phyloP scores from a whole-genome alignment of 2,888 invertebrate species.

The Neuroscelio doddi region DNA sequence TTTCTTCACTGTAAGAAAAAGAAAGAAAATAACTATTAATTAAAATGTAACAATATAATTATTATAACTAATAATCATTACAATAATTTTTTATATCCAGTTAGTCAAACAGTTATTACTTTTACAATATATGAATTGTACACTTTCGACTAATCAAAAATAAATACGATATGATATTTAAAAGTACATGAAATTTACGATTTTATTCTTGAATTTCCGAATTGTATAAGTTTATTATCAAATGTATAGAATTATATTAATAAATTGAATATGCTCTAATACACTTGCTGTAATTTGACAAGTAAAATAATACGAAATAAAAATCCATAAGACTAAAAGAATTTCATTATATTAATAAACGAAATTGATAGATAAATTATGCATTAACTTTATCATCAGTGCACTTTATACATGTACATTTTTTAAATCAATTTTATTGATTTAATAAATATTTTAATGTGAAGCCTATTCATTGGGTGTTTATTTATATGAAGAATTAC shows the following conservation, averaged over 20 bases:
- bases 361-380: not conserved
- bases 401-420: too few species aligned
- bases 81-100: too few species aligned
- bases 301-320: not conserved
- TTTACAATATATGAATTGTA: too few species aligned
- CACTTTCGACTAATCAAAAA: too few species aligned
- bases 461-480: not conserved
- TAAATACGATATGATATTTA: too few species aligned
- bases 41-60: not conserved
- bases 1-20: slow-evolving; percentile 90
- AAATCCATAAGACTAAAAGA: not conserved
- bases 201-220: too few species aligned
- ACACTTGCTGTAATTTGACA: slow-evolving; percentile 9
- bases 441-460: too few species aligned
- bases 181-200: too few species aligned
- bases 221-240: slow-evolving; percentile 1
- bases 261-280: not conserved
- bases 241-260: not conserved
- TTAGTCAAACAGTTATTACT: too few species aligned
- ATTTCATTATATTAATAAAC: not conserved
- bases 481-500: not conserved
- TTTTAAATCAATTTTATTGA: too few species aligned
- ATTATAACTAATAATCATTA: too few species aligned
- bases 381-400: too few species aligned
- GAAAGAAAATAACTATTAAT: not conserved